Evolutionary conservation across 2,113 vertebrate species (phyloP), one percentile per base, ranked within the genome.

Genomic region (Zosterops borbonicus): DNA sequence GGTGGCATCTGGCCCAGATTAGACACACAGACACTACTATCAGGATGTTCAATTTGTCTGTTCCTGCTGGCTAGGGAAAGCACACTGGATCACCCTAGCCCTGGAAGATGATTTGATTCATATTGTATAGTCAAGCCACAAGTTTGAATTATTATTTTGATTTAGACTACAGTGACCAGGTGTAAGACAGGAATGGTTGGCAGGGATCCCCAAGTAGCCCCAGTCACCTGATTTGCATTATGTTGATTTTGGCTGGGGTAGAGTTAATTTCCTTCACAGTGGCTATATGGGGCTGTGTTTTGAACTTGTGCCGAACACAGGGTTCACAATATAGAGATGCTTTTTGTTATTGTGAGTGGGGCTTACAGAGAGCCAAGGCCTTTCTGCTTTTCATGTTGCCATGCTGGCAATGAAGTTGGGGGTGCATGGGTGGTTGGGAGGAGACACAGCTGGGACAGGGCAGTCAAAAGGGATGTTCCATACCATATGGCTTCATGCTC

Each of bases 331-430:
- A 39, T 3, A 21, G 11, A n/a, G 5, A 5, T 29, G 1, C 39
- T 9, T 49, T 39, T 35, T 35, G 17, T 60, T 65, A 39, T 39
- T 59, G 12, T 39, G 16, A 53, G 4, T 16, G 17, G 23, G 11
- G 24, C 6, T 63, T 47, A 35, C 15, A 39, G 6, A 16, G 25
- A 73, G 22, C 1, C 35, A 58, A 65, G 5, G 14, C 17, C 5
- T 82, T 46, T 39, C 20, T 46, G 16, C 46, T 53, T 47, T 53
- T 25, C 2, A 1, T 35, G 12, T 3, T 53, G 20, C 46, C n/a
- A 25, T 0, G 0, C 29, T 47, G 24, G 24, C 1, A 1, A 12
- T 20, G 6, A 29, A 50, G 4, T 10, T 53, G n/a, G 24, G 6
- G 7, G 1, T 53, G 7, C 11, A 5, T 31, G 25, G 39, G 21